Conservation (phyloP, 2,797 vertebrate species). For the Sebastes diploproa region DNA sequence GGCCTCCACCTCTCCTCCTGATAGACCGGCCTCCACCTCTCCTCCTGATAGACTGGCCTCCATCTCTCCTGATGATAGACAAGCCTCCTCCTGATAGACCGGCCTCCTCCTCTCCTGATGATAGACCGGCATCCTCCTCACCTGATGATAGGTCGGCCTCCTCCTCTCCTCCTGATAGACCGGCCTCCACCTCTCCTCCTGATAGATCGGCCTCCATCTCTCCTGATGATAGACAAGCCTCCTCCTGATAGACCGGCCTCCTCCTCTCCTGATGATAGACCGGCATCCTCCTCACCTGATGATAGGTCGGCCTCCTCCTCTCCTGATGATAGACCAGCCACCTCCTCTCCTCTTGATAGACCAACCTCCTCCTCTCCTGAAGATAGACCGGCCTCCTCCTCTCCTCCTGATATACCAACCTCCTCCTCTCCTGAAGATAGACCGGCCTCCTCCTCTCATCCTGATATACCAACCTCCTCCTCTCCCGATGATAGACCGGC, state of each 20-base stretch:
- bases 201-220: too few relatives aligned
- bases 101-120: background rate
- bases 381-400: too few relatives aligned
- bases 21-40: background rate
- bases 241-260: too few relatives aligned
- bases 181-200: rapidly evolving
- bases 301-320: background rate
- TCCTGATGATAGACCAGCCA: background rate
- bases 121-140: rapidly evolving
- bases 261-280: too few relatives aligned
- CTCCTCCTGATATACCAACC: rapidly evolving
- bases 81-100: too few relatives aligned
- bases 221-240: too few relatives aligned
- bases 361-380: background rate
- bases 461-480: rapidly evolving
- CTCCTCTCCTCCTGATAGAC: too few relatives aligned
- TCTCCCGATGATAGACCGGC: too few relatives aligned
- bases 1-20: too few relatives aligned
- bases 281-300: rapidly evolving
- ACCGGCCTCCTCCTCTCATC: too few relatives aligned
- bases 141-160: too few relatives aligned
- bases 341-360: rapidly evolving
- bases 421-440: background rate
- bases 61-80: background rate
- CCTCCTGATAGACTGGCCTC: background rate